Evolutionary conservation across 1,140 invertebrate species (phyloP), one percentile per base, ranked within the genome.

Genomic region (Arctopsyche grandis): DNA sequence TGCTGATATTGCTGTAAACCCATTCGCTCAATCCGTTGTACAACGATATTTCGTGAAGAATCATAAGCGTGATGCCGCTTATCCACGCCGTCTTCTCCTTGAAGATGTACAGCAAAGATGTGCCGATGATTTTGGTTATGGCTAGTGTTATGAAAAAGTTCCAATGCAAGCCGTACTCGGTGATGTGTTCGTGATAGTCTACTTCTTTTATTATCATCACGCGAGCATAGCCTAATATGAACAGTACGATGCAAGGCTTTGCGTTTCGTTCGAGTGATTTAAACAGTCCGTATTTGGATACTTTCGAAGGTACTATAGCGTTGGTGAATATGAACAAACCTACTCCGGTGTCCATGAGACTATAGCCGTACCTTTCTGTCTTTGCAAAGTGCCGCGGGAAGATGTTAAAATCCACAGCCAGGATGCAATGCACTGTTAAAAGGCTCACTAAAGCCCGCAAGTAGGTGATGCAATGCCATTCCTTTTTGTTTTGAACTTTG

Each of bases 81-180:
- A 85, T 48, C 46, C 82, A 89, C 19, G 89, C 85, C 71, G 86
- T 88, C 12, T 84, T 86, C 5, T 88, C 85, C 63, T 83, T 84
- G 26, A 60, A 91, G 83, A 21, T 89, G 85, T 85, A 87, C 14
- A 93, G 86, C 26, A 94, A 82, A 43, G 92, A 79, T 26, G 90
- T 91, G 22, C 91, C 91, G 21, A 95, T 84, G 0, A 97, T 84
- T 90, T 96, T 97, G 5, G 96, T 93, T 58, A 93, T 87, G 24
- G 94, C 95, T 46, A 99, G 85, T 0, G 96, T 98, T 77, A 98
- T 93, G 85, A 99, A 99, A 85, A 99, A 99, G 86, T 99, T 99
- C 96, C 97, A 98, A 87, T 99, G 97, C 5, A 94, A 89, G 1
- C 98, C 98, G 89, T 99, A 99, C 85, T 99, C 98, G 5, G 92